Evolutionary conservation across 2,797 vertebrate genomes (phyloP), one percentile per base, ranked within the genome.

Genomic region (Botia almorhae): DNA sequence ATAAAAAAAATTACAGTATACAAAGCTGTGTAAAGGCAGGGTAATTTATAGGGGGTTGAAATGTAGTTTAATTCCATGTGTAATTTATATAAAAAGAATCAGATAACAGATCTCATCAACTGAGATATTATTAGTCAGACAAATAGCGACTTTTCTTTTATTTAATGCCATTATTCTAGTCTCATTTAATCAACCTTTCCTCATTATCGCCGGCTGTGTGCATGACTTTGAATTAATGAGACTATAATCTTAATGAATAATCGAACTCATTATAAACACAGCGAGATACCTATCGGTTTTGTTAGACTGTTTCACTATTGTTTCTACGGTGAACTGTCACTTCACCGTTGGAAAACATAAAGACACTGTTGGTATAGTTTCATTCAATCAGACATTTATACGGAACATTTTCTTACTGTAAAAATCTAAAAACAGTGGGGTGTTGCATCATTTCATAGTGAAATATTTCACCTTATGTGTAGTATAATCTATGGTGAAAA

Each of bases 191-290:
- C 80, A 71, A 74, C 58, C 64, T 74, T 65, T 58, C 56, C 39
- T 81, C 69, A 80, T 67, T 58, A 69, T 80, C 36, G 39, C 64
- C 46, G 3, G 55, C 84, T 63, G 76, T 55, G 36, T 26, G 55
- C 29, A 56, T 76, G 71, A 51, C 58, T 56, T 60, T 81, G 82
- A 84, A 84, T 84, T 78, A 86, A 83, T 85, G 58, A 83, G 80
- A 82, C 68, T 73, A 36, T 83, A 82, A 82, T 86, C 72, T 82
- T 83, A 83, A 83, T 83, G 76, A 87, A 81, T 82, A 83, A 85
- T 87, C 81, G 74, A 69, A 75, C 48, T 81, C 76, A 80, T 74
- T 74, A 78, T 80, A 78, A 78, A 82, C 80, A 78, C 23, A 76
- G 76, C 21, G 61, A 83, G 84, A 85, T 81, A 60, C 70, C 51